Conservation (phyloP, 2,797 vertebrate genomes). For the Tauraco hartlaubi region DNA sequence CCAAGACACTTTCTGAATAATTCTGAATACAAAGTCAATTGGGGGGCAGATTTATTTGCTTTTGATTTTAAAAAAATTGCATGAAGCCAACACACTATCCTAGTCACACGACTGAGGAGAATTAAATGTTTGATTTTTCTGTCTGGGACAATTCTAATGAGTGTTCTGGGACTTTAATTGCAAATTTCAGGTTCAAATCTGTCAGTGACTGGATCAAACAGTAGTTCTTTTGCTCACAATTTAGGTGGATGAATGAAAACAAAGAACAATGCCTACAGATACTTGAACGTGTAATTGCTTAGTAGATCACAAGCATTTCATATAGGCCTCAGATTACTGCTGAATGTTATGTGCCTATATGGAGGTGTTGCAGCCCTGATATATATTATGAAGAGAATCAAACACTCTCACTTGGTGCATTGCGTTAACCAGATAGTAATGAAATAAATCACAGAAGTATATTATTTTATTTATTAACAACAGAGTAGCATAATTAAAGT, state of each 20-base stretch:
- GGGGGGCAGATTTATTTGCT: rapidly evolving
- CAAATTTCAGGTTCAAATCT: background rate
- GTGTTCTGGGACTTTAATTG: background rate
- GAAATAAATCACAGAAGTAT: background rate
- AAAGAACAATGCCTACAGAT: background rate
- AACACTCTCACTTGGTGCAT: background rate
- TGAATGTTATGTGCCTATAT: background rate
- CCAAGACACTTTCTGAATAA: background rate
- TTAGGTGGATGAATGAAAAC: background rate
- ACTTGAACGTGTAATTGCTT: background rate
- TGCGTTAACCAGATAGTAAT: background rate
- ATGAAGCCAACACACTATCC: background rate
- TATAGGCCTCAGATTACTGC: background rate
- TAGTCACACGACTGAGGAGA: background rate
- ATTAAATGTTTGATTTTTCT: background rate
- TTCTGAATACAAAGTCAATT: background rate
- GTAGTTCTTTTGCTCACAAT: background rate
- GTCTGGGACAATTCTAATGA: background rate
- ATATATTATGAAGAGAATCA: background rate
- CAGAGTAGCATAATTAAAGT: background rate
- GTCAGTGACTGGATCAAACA: background rate
- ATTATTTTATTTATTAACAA: background rate
- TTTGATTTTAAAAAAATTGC: background rate
- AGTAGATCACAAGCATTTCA: background rate
- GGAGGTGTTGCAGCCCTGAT: background rate